Percentiles rank a stretch among this genome's conserved stretches.
phyloP scores from a whole-genome alignment of 2,888 invertebrate genomes.

The Merodon equestris region DNA sequence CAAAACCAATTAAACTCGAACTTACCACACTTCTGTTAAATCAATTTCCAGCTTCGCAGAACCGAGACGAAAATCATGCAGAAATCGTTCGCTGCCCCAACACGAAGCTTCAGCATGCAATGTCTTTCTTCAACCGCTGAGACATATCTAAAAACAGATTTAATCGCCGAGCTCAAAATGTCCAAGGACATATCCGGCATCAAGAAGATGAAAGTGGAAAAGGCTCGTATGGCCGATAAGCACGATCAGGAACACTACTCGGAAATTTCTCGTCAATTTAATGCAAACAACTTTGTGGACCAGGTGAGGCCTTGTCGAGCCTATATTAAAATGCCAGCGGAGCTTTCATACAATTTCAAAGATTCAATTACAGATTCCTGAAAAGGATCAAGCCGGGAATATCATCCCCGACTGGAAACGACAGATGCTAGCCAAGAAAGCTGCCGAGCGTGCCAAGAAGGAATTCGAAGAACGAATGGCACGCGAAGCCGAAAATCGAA shows the following conservation, averaged over 20 bases:
- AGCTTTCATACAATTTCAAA: conserved; percentile 72
- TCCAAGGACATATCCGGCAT: conserved; percentile 96
- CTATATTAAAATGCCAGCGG: conserved; percentile 20
- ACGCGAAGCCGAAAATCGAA: conserved; percentile 89
- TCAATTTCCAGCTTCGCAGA: conserved; percentile 81
- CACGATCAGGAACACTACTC: conserved; percentile 90
- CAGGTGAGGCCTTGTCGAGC: conserved; percentile 83
- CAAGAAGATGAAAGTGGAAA: conserved; percentile 93
- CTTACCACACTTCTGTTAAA: neutral
- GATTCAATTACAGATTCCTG: conserved; percentile 86
- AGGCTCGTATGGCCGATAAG: conserved; percentile 90
- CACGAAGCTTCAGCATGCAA: conserved; percentile 87
- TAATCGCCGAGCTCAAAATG: conserved; percentile 95
- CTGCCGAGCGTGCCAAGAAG: conserved; percentile 94
- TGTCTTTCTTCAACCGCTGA: conserved; percentile 84
- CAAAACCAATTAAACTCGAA: neutral
- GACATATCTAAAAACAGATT: conserved; percentile 88
- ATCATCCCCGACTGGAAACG: conserved; percentile 96
- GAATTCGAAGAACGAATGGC: conserved; percentile 93
- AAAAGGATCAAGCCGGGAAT: conserved; percentile 92
- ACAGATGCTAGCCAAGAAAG: conserved; percentile 96
- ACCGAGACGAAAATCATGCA: conserved; percentile 86
- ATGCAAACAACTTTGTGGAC: conserved; percentile 92
- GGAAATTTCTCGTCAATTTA: conserved; percentile 91
- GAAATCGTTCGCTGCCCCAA: conserved; percentile 91